Percentiles rank a stretch among this genome's conserved stretches.
phyloP scores from a whole-genome alignment of 2,888 invertebrate genomes.

The Meliscaeva auricollis region DNA sequence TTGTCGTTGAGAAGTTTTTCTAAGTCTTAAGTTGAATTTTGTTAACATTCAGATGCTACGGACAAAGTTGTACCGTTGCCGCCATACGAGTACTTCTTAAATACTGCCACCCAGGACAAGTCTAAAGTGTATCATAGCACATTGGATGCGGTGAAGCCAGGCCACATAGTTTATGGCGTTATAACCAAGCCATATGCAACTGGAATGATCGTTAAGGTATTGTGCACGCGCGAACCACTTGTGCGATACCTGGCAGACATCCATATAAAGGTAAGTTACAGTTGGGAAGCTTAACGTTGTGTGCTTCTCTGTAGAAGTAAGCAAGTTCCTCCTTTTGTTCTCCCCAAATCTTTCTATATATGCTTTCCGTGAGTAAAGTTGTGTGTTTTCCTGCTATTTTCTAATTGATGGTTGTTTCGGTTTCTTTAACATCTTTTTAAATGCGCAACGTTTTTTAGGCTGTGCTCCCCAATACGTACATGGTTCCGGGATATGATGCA shows the following conservation, averaged over 20 bases:
- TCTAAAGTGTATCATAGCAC: slow-evolving; percentile 91
- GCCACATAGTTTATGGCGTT: slow-evolving; percentile 91
- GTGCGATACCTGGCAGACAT: slow-evolving; percentile 94
- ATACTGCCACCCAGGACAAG: slow-evolving; percentile 88
- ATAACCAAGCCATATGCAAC: slow-evolving; percentile 90
- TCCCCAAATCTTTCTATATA: not conserved
- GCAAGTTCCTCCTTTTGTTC: not conserved
- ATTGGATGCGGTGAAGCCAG: slow-evolving; percentile 89
- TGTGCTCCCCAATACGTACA: slow-evolving; percentile 67
- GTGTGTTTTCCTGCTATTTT: not conserved
- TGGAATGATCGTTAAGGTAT: slow-evolving; percentile 88
- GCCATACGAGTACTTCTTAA: slow-evolving; percentile 93
- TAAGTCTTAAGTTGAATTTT: slow-evolving; percentile 8
- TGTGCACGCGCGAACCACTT: slow-evolving; percentile 92
- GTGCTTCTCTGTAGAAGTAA: not conserved
- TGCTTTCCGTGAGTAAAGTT: not conserved
- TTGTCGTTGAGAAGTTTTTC: not conserved
- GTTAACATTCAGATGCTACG: slow-evolving; percentile 38
- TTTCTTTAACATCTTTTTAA: slow-evolving; percentile 4
- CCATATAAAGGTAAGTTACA: slow-evolving; percentile 90
- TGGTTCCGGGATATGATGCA: slow-evolving; percentile 88
- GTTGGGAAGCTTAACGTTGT: not conserved
- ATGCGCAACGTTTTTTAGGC: slow-evolving; percentile 71
- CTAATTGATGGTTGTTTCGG: not conserved
- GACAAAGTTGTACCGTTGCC: slow-evolving; percentile 86